Evolutionary conservation across 2,797 vertebrate genomes (phyloP), one percentile per base, ranked within the genome.

Genomic region (Sebastiscus albofasciatus): DNA sequence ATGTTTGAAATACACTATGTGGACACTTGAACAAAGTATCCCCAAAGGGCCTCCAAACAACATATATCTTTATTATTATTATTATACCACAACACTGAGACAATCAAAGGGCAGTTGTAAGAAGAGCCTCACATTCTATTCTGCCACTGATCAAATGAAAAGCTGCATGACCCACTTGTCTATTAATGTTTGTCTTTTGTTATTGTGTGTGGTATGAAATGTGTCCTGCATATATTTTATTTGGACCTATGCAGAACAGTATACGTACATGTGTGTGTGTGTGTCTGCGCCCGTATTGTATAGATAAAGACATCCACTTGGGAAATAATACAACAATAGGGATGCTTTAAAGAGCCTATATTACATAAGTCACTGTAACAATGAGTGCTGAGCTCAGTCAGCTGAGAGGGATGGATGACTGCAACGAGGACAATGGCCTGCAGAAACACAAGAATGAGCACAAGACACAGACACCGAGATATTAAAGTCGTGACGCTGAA

Each of bases 331-430:
- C 29, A 67, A 77, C 54, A 77, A 60, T 33, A 52, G 61, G 0
- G 26, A 27, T 46, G 26, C 67, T 77, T 73, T 73, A 61, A 76
- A 66, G 26, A 33, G 61, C 62, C 60, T 8, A 26, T 22, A 27
- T 75, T 75, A 70, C 59, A 52, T 52, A 66, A 66, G 29, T 60
- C 6, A 2, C 24, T n/a, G 26, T 26, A 61, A 77, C 54, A 77
- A 76, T 81, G 62, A 61, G 74, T 27, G 6, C 24, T 56, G 66
- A 75, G 54, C 52, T 60, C 39, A 67, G 54, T 67, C 56, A 46
- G 14, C 73, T 66, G 61, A 62, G 14, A 36, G 55, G 31, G 58
- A 62, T 56, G 42, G 59, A 74, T 68, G 42, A 39, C 36, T 65
- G 49, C 59, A 27, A 13, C 71, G 26, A 26, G 39, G 27, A 54